phyloP scores from a whole-genome alignment of 2,113 vertebrate species.

The Cheilinus undulatus region DNA sequence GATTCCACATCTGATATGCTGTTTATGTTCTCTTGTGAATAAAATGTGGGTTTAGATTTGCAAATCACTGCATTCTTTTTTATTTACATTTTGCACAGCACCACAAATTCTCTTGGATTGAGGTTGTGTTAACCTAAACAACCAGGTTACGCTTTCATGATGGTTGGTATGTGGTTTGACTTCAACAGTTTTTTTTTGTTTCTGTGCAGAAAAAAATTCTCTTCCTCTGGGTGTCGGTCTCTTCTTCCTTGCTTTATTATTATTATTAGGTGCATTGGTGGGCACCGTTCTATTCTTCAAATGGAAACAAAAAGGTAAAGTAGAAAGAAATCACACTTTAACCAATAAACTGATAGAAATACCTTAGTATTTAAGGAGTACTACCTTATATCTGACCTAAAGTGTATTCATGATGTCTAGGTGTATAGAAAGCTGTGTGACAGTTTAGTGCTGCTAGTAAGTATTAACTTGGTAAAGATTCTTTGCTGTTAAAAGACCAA shows the following conservation, averaged over 20 bases:
- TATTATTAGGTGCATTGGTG: rapidly evolving
- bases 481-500: background rate
- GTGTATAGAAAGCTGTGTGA: background rate
- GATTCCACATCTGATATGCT: too few species aligned
- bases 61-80: too few species aligned
- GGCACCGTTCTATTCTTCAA: background rate
- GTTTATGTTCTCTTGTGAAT: too few species aligned
- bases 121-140: too few species aligned
- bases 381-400: background rate
- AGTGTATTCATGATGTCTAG: background rate
- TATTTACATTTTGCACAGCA: too few species aligned
- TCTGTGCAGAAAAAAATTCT: slow-evolving; percentile 11
- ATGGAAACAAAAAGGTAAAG: slow-evolving; percentile 16
- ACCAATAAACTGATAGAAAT: background rate
- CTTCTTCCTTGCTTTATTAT: background rate
- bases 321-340: background rate
- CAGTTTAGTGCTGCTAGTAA: background rate
- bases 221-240: background rate
- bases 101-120: too few species aligned
- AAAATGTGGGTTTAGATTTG: too few species aligned
- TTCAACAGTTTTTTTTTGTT: slow-evolving; percentile 43
- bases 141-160: too few species aligned
- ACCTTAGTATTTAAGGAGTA: background rate
- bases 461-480: background rate
- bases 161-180: too few species aligned